Conservation (phyloP, 2,888 invertebrate species). For the Thecocarcelia acutangulata region DNA sequence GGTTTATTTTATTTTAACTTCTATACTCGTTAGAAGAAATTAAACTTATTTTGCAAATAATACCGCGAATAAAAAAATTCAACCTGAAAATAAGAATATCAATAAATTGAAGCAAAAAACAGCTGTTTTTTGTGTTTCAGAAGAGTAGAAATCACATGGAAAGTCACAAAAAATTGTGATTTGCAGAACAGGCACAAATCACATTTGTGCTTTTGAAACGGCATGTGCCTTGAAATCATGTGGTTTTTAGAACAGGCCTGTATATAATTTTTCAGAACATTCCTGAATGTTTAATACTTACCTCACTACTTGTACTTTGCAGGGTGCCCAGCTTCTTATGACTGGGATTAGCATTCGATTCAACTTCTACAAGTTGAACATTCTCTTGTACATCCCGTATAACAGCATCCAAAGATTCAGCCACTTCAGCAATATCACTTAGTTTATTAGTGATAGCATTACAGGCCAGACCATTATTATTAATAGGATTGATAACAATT, state of each 20-base stretch:
- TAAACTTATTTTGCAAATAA: no score
- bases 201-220: no score
- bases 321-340: constrained; percentile 76
- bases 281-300: constrained; percentile 59
- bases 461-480: constrained; percentile 84
- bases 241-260: not conserved
- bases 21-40: no score
- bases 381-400: constrained; percentile 82
- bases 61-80: no score
- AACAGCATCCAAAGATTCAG: constrained; percentile 86
- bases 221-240: no score
- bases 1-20: no score
- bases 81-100: no score
- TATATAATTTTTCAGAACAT: not conserved
- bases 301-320: constrained; percentile 74
- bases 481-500: constrained; percentile 77
- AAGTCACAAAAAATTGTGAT: no score
- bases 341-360: constrained; percentile 70
- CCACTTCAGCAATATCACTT: constrained; percentile 85
- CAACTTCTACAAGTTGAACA: constrained; percentile 71
- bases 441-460: constrained; percentile 86
- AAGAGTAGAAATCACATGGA: no score
- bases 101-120: no score
- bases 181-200: no score
- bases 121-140: no score